phyloP scores from a whole-genome alignment of 2,888 invertebrate species.

The Minunthozetes semirufus region DNA sequence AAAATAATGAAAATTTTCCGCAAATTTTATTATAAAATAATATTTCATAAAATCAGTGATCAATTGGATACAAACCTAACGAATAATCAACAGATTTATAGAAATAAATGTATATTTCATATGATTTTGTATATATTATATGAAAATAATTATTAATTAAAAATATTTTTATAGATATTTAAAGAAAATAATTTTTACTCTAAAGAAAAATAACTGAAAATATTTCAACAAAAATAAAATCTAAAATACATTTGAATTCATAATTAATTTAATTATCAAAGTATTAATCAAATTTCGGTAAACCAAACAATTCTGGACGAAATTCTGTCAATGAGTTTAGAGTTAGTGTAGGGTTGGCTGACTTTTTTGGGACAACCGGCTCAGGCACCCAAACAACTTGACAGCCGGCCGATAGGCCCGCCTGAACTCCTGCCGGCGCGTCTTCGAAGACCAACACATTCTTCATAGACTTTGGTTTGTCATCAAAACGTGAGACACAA shows the following conservation, averaged over 20 bases:
- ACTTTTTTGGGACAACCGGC: constrained; percentile 52
- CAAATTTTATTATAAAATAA: no score
- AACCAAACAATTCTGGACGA: constrained; percentile 73
- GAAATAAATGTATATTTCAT: no score
- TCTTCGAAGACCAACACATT: constrained; percentile 73
- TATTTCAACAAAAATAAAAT: background rate
- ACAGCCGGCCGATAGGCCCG: constrained; percentile 73
- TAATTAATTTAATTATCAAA: background rate
- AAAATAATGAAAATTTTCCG: no score
- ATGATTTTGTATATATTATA: no score
- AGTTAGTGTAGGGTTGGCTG: constrained; percentile 58
- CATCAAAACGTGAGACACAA: constrained; percentile 64
- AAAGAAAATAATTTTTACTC: no score
- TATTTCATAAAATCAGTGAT: no score
- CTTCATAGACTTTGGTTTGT: constrained; percentile 47
- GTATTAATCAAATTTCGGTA: constrained; percentile 56
- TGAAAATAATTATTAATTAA: no score
- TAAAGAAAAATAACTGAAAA: background rate
- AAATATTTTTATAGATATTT: no score
- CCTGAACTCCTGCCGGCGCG: constrained; percentile 77
- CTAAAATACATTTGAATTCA: background rate
- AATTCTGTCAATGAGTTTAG: constrained; percentile 69
- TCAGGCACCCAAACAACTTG: constrained; percentile 78
- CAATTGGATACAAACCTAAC: no score
- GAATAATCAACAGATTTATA: no score